phyloP scores from a whole-genome alignment of 2,888 invertebrate genomes.

The Cryptosula pallasiana region DNA sequence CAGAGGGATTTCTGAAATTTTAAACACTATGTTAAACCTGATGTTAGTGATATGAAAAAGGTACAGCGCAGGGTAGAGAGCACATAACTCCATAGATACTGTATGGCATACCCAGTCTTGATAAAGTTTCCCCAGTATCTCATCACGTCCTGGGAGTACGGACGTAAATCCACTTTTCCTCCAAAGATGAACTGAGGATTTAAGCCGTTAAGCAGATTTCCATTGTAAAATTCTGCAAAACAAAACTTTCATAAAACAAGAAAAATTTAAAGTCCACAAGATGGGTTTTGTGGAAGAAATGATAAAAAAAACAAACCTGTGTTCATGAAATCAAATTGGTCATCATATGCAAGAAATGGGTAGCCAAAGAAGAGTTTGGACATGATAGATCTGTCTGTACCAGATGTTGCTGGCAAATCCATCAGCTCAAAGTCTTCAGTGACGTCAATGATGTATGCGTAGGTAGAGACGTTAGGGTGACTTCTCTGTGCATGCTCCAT shows the following conservation, averaged over 20 bases:
- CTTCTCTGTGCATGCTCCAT: background rate
- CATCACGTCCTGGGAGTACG: conserved; percentile 1
- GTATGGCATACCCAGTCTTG: conserved; percentile 12
- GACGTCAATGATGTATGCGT: background rate
- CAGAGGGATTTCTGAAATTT: conserved; percentile 2
- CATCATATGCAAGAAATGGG: background rate
- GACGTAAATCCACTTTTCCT: background rate
- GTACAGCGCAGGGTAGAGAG: too few relatives aligned
- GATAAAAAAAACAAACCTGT: background rate
- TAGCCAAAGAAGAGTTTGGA: conserved; percentile 5
- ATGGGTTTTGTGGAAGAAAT: background rate
- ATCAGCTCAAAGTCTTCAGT: background rate
- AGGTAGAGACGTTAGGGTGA: background rate
- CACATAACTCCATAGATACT: too few relatives aligned
- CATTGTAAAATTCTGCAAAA: conserved; percentile 8
- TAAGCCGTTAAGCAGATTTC: background rate
- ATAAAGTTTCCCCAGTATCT: conserved; percentile 14
- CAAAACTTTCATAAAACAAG: background rate
- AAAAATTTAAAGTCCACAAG: background rate
- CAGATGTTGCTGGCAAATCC: background rate
- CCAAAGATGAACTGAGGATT: background rate
- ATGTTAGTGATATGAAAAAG: too few relatives aligned
- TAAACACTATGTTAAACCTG: background rate
- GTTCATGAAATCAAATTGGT: background rate
- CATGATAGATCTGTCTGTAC: conserved; percentile 3